Evolutionary conservation across 2,113 vertebrate species (phyloP).

Genomic region (Trematocara macrostoma): DNA sequence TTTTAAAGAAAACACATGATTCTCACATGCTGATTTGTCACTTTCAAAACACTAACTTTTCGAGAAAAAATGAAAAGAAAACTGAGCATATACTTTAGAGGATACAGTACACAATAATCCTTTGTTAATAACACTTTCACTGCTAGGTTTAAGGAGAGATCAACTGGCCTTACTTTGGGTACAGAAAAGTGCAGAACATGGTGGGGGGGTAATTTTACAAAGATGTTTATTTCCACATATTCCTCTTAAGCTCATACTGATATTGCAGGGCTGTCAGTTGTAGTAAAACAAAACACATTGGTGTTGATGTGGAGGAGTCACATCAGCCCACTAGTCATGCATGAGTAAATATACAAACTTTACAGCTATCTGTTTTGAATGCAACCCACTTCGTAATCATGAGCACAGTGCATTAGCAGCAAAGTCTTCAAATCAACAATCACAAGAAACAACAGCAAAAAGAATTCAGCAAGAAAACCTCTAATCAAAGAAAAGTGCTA

Average conservation of each 20-base stretch:
- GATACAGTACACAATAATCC: slow-evolving; percentile 9
- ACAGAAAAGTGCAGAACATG: slow-evolving; percentile 23
- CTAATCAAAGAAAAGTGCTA: background rate
- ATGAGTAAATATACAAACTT: background rate
- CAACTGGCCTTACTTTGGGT: slow-evolving; percentile 23
- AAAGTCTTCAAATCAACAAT: background rate
- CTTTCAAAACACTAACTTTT: background rate
- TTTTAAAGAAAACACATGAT: background rate
- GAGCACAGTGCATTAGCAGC: background rate
- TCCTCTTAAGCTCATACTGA: background rate
- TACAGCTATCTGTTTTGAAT: slow-evolving; percentile 1
- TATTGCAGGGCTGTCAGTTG: background rate
- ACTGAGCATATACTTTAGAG: background rate
- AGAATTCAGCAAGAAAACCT: background rate
- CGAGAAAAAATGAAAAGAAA: background rate
- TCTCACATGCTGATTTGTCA: background rate
- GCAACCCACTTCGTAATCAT: background rate
- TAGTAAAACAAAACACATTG: background rate
- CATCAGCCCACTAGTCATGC: background rate
- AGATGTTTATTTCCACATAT: background rate
- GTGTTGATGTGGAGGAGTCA: background rate
- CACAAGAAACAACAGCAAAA: background rate
- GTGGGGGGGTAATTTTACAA: background rate
- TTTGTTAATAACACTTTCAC: slow-evolving; percentile 1
- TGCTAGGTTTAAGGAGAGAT: background rate